Evolutionary conservation across 1,140 invertebrate species (phyloP), one percentile per base, ranked within the genome.

Genomic region (Leptinotarsa lineolata): DNA sequence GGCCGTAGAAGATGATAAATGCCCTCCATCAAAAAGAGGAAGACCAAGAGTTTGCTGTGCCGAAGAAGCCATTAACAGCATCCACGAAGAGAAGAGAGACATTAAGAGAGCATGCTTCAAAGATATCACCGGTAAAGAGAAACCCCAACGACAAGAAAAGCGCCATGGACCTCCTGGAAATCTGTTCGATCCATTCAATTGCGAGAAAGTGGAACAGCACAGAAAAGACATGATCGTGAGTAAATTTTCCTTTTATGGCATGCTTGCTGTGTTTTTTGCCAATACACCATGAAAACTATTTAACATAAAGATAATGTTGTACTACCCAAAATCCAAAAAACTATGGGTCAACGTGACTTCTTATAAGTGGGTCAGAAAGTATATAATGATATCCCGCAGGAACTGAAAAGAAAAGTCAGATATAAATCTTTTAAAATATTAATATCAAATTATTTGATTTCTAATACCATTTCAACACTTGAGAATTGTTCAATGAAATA

Each of bases 141-240:
- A 80, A 66, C 59, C 18, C 1, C 64, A 74, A 5, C 65, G 64
- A 4, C 63, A 24, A 20, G 67, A 74, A 12, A 65, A 67, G 30
- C 48, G 68, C 18, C 67, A 67, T 64, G 68, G 48, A 61, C 16
- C 20, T 20, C 67, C 21, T 16, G 48, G 4, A n/a, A 54, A 54
- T 54, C 4, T 54, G 16, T 61, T 77, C 18, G 81, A 82, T 78
- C 80, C 80, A 8, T 82, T 82, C 75, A 79, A 76, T 72, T 82
- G 81, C 68, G 77, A 82, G 39, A 76, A 77, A 65, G 75, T 79
- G 20, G 74, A 80, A 12, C 81, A 79, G 67, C 69, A 71, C 30
- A 74, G 74, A 58, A 81, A 68, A 61, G 78, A 83, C n/a, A 80
- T 82, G 74, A 71, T 70, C 20, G 81, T 83, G 74, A 81, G 78